Percentiles rank a stretch among this genome's conserved stretches.
phyloP scores from a whole-genome alignment of 2,797 vertebrate species.

The Triplophysa bombifrons region DNA sequence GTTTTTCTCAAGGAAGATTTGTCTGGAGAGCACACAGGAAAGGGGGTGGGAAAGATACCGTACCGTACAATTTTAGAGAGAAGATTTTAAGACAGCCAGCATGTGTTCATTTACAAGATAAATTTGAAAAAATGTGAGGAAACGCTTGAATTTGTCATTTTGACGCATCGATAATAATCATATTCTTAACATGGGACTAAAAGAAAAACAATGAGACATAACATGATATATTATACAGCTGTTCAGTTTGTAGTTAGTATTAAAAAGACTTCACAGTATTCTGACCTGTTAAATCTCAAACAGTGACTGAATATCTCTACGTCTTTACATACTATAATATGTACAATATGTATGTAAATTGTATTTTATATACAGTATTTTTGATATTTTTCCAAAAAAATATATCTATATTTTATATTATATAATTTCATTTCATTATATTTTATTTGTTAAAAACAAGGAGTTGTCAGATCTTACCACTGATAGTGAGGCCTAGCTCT shows the following conservation, averaged over 20 bases:
- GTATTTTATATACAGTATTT: too few species aligned
- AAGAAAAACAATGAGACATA: not conserved
- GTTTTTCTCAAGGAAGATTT: not conserved
- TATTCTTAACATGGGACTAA: not conserved
- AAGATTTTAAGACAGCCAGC: not conserved
- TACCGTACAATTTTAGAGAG: not conserved
- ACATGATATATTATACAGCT: not conserved
- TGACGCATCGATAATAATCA: not conserved
- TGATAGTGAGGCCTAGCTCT: slow-evolving; percentile 96
- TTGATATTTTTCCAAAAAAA: too few species aligned
- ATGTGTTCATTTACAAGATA: not conserved
- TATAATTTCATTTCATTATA: too few species aligned
- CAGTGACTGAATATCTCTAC: too few species aligned
- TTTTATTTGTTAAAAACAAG: not conserved
- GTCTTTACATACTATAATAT: too few species aligned
- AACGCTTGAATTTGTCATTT: not conserved
- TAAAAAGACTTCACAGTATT: not conserved
- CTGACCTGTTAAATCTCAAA: too few species aligned
- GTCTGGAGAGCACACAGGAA: not conserved
- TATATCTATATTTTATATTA: too few species aligned
- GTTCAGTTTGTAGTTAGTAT: not conserved
- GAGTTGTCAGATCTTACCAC: slow-evolving; percentile 79
- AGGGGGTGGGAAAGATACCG: not conserved
- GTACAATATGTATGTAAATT: too few species aligned
- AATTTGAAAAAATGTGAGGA: not conserved